A percentile compares a stretch with the other conserved stretches of the same genome.
These are phyloP conservation scores for Mesoclemmys tuberculata DNA, from an alignment of 2,113 vertebrate species.

Conservation along the genomic window DNA sequence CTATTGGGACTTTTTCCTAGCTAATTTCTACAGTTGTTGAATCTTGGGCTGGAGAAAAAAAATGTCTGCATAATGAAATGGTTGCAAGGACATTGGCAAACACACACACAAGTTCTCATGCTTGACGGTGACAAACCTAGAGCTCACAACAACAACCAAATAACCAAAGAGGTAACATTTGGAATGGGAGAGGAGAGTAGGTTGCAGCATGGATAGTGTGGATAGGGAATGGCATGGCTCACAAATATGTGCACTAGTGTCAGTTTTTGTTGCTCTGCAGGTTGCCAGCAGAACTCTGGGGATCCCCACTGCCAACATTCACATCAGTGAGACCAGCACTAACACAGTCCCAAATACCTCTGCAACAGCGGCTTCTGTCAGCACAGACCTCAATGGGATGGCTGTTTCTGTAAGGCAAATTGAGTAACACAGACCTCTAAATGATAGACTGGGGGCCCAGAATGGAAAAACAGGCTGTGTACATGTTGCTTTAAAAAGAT, in stretches of 20 bases:
- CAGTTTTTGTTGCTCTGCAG: slow-evolving; percentile 73
- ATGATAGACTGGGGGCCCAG: neutral
- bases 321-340: slow-evolving; percentile 96
- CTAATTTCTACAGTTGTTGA: neutral
- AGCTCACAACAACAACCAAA: neutral
- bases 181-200: neutral
- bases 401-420: slow-evolving; percentile 82
- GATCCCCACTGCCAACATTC: slow-evolving; percentile 87
- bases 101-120: neutral
- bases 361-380: slow-evolving; percentile 91
- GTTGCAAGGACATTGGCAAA: neutral
- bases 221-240: neutral
- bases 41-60: neutral
- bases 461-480: neutral
- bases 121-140: neutral
- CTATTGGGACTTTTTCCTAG: neutral
- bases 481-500: neutral
- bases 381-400: slow-evolving; percentile 93
- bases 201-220: neutral
- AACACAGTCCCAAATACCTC: slow-evolving; percentile 94
- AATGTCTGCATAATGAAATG: neutral
- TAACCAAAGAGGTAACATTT: neutral
- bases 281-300: slow-evolving; percentile 89
- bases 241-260: neutral
- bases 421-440: neutral